Conservation (phyloP, 2,888 invertebrate species). For the Xylota sylvarum region DNA sequence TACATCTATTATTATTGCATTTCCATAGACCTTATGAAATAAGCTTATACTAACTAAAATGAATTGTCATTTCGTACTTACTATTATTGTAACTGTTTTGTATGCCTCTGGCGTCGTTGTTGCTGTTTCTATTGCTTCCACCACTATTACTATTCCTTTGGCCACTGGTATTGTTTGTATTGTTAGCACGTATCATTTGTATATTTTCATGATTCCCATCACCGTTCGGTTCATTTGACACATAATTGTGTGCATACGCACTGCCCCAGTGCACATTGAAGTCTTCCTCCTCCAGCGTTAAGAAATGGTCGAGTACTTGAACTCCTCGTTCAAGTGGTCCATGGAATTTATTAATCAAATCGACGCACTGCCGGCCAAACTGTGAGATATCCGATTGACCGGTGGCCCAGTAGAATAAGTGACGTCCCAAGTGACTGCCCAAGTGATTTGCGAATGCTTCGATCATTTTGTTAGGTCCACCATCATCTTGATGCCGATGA, state of each 20-base stretch:
- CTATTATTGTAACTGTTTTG: conserved; percentile 71
- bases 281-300: conserved; percentile 86
- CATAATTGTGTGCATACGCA: conserved; percentile 83
- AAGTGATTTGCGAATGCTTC: conserved; percentile 84
- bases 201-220: conserved; percentile 79
- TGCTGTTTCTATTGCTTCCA: conserved; percentile 51
- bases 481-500: conserved; percentile 52
- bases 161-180: conserved; percentile 53
- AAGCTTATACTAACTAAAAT: conserved; percentile 28
- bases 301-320: conserved; percentile 88
- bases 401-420: conserved; percentile 88
- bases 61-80: conserved; percentile 47
- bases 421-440: conserved; percentile 86
- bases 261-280: conserved; percentile 83
- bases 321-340: conserved; percentile 85
- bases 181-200: conserved; percentile 78
- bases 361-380: conserved; percentile 88
- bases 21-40: conserved; percentile 32
- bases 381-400: conserved; percentile 86
- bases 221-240: conserved; percentile 79
- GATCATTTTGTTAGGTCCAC: conserved; percentile 82
- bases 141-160: conserved; percentile 37
- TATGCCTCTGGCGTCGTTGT: conserved; percentile 68
- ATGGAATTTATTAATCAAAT: conserved; percentile 85
- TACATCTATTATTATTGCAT: conserved; percentile 31